phyloP scores from a whole-genome alignment of 2,113 vertebrate genomes.

The Semicossyphus pulcher region DNA sequence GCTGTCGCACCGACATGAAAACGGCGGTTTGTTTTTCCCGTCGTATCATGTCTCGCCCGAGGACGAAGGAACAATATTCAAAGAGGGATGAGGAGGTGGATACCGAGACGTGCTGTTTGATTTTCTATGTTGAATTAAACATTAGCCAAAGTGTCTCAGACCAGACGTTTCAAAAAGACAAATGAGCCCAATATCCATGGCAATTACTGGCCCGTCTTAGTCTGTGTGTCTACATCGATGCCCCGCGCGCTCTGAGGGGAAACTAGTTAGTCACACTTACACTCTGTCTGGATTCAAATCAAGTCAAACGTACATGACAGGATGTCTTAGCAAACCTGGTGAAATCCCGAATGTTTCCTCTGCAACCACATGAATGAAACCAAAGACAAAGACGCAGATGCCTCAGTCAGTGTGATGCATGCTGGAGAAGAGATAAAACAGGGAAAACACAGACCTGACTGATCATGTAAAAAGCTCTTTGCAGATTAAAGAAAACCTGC shows the following conservation, averaged over 20 bases:
- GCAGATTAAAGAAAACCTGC: no score
- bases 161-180: constrained; percentile 59
- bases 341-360: background rate
- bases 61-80: constrained; percentile 54
- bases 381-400: background rate
- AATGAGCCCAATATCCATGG: constrained; percentile 59
- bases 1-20: constrained; percentile 27
- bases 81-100: constrained; percentile 61
- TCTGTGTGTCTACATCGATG: constrained; percentile 17
- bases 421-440: background rate
- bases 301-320: constrained; percentile 5
- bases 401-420: background rate
- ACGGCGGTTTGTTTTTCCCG: constrained; percentile 43
- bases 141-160: constrained; percentile 62
- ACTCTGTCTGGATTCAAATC: constrained; percentile 13
- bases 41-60: constrained; percentile 46
- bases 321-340: background rate
- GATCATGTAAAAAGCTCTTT: background rate
- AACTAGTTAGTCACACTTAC: constrained; percentile 35
- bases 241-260: constrained; percentile 26
- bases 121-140: constrained; percentile 69
- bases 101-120: constrained; percentile 52
- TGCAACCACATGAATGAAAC: background rate
- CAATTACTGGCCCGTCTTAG: constrained; percentile 42
- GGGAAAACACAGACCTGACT: background rate